These are phyloP conservation scores for Trissolcus japonicus DNA, from an alignment of 2,888 invertebrate species.

Conservation along the genomic window DNA sequence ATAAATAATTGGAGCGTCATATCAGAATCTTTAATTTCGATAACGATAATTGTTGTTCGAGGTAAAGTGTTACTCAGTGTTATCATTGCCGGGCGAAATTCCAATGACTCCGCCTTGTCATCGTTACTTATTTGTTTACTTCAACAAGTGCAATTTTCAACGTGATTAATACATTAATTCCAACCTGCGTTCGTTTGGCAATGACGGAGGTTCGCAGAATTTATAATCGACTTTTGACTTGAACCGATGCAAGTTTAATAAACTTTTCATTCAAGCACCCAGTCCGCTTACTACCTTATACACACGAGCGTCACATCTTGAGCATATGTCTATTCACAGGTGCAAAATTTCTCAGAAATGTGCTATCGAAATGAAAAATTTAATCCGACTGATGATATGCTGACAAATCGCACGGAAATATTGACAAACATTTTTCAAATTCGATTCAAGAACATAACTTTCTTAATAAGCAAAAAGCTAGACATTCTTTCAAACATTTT, in stretches of 20 bases:
- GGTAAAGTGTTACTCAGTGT: background rate
- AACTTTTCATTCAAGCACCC: slow-evolving; percentile 19
- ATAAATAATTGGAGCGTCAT: slow-evolving; percentile 13
- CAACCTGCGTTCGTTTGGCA: slow-evolving; percentile 2
- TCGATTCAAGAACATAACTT: background rate
- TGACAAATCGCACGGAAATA: slow-evolving; percentile 17
- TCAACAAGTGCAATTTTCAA: slow-evolving; percentile 2
- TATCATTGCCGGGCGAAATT: background rate
- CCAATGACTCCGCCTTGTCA: background rate
- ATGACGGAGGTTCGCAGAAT: slow-evolving; percentile 33
- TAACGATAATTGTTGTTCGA: too few relatives aligned
- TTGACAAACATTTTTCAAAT: slow-evolving; percentile 11
- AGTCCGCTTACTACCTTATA: slow-evolving; percentile 11
- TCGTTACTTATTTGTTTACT: slow-evolving; percentile 7
- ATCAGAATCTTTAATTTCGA: background rate
- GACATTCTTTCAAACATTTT: too few relatives aligned
- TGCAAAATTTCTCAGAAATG: slow-evolving; percentile 31
- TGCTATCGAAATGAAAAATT: slow-evolving; percentile 30
- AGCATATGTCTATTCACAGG: slow-evolving; percentile 35
- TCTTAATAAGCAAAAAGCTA: too few relatives aligned
- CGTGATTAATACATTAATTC: too few relatives aligned
- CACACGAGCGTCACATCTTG: slow-evolving; percentile 32
- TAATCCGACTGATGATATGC: slow-evolving; percentile 18
- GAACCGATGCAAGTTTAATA: slow-evolving; percentile 34
- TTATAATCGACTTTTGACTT: slow-evolving; percentile 32